Percentiles rank a stretch among this genome's conserved stretches.
These are phyloP conservation scores for Sebastes glaucus DNA, from an alignment of 2,797 vertebrate species.

Conservation along the genomic window DNA sequence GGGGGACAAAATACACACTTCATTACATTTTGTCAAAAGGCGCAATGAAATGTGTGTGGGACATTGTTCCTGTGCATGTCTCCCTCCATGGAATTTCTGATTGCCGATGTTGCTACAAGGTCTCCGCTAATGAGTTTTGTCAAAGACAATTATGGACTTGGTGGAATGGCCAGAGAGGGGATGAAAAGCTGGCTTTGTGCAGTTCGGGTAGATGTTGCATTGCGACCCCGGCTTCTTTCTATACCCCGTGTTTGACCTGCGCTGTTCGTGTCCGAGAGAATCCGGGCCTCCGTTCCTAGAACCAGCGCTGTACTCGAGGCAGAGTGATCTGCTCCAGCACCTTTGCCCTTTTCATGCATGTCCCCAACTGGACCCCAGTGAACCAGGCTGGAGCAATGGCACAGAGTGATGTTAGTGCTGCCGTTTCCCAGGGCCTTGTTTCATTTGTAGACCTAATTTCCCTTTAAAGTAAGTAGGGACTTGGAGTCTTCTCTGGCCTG, in stretches of 20 bases:
- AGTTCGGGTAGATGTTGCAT: constrained; percentile 77
- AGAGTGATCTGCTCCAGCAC: constrained; percentile 55
- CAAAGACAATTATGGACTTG: constrained; percentile 89
- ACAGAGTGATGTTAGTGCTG: constrained; percentile 30
- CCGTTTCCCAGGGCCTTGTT: constrained; percentile 56
- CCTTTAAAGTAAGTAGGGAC: neutral
- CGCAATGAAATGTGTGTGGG: constrained; percentile 85
- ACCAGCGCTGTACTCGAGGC: constrained; percentile 25
- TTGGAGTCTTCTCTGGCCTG: constrained; percentile 21
- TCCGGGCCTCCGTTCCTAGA: constrained; percentile 45
- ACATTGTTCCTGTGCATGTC: constrained; percentile 88
- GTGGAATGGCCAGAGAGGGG: constrained; percentile 73
- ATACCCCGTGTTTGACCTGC: constrained; percentile 84
- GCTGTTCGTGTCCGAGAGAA: constrained; percentile 59
- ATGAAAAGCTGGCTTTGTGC: constrained; percentile 91
- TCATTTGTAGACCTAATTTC: constrained; percentile 12
- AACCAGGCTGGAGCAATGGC: constrained; percentile 31
- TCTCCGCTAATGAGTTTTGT: constrained; percentile 91
- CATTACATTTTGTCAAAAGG: constrained; percentile 91
- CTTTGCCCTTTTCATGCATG: constrained; percentile 47
- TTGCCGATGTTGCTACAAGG: constrained; percentile 86
- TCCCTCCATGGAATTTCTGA: constrained; percentile 85
- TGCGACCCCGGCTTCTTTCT: constrained; percentile 77
- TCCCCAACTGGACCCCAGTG: constrained; percentile 41
- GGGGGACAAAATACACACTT: constrained; percentile 88